These are phyloP conservation scores for Gephyroberyx darwinii DNA, from an alignment of 2,797 vertebrate genomes.

Conservation along the genomic window DNA sequence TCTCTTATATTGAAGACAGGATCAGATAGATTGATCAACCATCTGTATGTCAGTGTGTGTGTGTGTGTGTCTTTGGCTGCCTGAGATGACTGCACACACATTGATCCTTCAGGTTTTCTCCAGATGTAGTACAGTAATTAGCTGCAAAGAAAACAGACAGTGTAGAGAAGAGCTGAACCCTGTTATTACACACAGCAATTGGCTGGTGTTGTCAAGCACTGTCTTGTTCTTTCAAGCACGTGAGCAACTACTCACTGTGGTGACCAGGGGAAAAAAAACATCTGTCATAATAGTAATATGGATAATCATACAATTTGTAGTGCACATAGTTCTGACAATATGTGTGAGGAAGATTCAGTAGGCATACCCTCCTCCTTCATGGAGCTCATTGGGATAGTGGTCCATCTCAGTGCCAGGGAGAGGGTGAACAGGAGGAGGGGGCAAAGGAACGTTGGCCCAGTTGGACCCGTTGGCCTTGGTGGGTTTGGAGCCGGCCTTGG, in stretches of 20 bases:
- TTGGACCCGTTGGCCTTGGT: slow-evolving; percentile 93
- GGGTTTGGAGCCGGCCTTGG: slow-evolving; percentile 89
- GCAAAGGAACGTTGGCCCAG: slow-evolving; percentile 95
- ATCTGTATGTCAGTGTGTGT: slow-evolving; percentile 47
- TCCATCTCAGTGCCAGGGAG: slow-evolving; percentile 97
- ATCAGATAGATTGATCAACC: slow-evolving; percentile 56
- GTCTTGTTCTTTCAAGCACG: slow-evolving; percentile 27
- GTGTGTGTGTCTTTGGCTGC: slow-evolving; percentile 19
- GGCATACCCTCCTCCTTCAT: slow-evolving; percentile 89
- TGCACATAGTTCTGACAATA: background rate
- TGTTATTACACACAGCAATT: slow-evolving; percentile 42
- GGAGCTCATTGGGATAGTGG: slow-evolving; percentile 91
- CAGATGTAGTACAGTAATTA: slow-evolving; percentile 66
- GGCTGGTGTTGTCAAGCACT: slow-evolving; percentile 16
- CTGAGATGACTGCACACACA: slow-evolving; percentile 30
- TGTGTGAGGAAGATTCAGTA: background rate
- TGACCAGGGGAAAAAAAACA: background rate
- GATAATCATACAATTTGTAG: background rate
- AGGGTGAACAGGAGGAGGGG: slow-evolving; percentile 94
- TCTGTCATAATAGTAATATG: background rate
- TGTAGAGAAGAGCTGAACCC: slow-evolving; percentile 19
- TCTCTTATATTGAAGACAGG: slow-evolving; percentile 44
- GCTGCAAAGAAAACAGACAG: slow-evolving; percentile 45
- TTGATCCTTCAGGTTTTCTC: slow-evolving; percentile 46
- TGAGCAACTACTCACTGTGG: slow-evolving; percentile 1